Percentiles rank a stretch among this genome's conserved stretches.
These are phyloP conservation scores for Onychomys arenicola DNA, from an alignment of 2,797 vertebrate species.

Conservation along the genomic window DNA sequence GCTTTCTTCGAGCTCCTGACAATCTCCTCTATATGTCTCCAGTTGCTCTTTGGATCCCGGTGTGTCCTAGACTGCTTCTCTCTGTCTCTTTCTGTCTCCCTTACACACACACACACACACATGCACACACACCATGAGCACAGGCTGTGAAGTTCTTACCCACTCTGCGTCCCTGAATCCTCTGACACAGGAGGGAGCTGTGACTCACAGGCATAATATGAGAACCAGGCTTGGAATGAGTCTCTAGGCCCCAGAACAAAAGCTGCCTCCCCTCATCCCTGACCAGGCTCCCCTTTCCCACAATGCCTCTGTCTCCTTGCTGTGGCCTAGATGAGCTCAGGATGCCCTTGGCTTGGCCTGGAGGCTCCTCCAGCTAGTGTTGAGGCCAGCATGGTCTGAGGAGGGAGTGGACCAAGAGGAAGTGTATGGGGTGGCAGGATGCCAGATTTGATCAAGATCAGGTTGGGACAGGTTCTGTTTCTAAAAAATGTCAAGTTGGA, in stretches of 20 bases:
- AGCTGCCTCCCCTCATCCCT: neutral
- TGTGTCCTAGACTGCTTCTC: too few species aligned
- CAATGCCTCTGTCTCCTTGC: accelerated
- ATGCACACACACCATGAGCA: too few species aligned
- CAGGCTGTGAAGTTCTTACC: neutral
- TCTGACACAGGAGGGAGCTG: neutral
- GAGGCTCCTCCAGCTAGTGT: neutral
- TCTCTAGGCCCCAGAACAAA: neutral
- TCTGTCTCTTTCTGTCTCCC: neutral
- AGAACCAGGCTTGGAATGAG: neutral
- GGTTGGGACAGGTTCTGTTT: conserved; percentile 54
- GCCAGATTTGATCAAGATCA: conserved; percentile 45
- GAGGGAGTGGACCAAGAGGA: neutral
- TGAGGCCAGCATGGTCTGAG: neutral
- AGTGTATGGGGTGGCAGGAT: neutral
- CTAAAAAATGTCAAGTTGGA: neutral
- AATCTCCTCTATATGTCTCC: neutral
- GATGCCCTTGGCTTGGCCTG: neutral
- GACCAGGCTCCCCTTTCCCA: neutral
- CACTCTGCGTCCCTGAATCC: neutral
- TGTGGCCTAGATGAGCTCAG: neutral
- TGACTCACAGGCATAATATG: neutral
- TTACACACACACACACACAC: too few species aligned
- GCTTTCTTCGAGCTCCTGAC: neutral
- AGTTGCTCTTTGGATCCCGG: neutral